These are phyloP conservation scores for Murina feae DNA, from an alignment of 2,113 vertebrate species.

Conservation along the genomic window DNA sequence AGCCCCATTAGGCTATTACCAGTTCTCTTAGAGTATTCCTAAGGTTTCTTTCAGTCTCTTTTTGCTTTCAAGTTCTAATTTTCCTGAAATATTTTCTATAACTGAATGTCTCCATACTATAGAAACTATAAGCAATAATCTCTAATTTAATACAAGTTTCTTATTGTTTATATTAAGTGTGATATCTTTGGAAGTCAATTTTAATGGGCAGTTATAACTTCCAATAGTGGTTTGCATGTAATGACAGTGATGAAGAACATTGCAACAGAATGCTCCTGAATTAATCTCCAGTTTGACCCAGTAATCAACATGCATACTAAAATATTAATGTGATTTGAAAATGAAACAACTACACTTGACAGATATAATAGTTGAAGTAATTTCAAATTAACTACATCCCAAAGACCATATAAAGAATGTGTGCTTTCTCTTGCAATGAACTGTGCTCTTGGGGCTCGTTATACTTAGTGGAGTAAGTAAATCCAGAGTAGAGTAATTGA, in stretches of 20 bases:
- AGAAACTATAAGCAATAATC: neutral
- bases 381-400: conserved; percentile 92
- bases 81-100: neutral
- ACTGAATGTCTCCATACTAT: neutral
- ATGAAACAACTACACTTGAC: conserved; percentile 87
- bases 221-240: conserved; percentile 58
- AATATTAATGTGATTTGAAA: conserved; percentile 87
- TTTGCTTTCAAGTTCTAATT: neutral
- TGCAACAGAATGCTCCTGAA: conserved; percentile 77
- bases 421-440: conserved; percentile 85
- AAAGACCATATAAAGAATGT: conserved; percentile 86
- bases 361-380: conserved; percentile 92
- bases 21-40: neutral
- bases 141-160: neutral
- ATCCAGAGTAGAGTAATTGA: conserved; percentile 88
- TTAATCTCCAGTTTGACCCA: conserved; percentile 85
- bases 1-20: neutral
- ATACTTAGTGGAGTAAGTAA: conserved; percentile 84
- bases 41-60: neutral
- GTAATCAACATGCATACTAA: conserved; percentile 81
- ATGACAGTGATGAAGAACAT: conserved; percentile 75
- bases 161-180: conserved; percentile 50
- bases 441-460: conserved; percentile 90
- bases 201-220: conserved; percentile 71
- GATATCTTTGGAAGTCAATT: conserved; percentile 63